A percentile compares a stretch with the other conserved stretches of the same genome.
phyloP scores from a whole-genome alignment of 2,797 vertebrate species.

The Oreortyx pictus region DNA sequence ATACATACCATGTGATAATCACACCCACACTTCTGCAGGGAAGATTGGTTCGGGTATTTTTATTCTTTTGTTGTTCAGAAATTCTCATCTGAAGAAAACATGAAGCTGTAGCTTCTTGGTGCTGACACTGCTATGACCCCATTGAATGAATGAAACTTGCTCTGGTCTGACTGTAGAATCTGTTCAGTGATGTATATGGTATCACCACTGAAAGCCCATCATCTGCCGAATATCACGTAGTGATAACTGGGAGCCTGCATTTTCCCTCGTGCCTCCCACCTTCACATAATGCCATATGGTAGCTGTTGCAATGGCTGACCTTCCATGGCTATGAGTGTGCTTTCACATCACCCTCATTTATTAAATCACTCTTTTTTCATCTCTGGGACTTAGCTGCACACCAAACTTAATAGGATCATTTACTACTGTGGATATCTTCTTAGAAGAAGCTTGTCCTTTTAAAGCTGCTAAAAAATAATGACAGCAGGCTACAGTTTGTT shows the following conservation, averaged over 20 bases:
- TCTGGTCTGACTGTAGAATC: background rate
- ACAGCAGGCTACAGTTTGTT: background rate
- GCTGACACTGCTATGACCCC: background rate
- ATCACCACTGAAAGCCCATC: background rate
- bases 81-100: background rate
- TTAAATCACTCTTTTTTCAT: background rate
- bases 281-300: background rate
- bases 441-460: background rate
- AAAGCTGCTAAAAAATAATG: background rate
- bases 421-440: background rate
- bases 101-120: background rate
- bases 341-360: background rate
- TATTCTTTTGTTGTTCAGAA: background rate
- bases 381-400: background rate
- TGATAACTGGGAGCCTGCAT: background rate
- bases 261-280: background rate
- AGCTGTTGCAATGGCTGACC: background rate
- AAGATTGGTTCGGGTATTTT: background rate
- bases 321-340: background rate
- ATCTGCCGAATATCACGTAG: background rate
- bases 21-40: background rate
- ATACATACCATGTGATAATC: background rate
- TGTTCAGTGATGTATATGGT: background rate
- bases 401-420: background rate
- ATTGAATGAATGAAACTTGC: background rate